A percentile compares a stretch with the other conserved stretches of the same genome.
These are phyloP conservation scores for Opisthocomus hoazin DNA, from an alignment of 2,113 vertebrate genomes.

Conservation along the genomic window DNA sequence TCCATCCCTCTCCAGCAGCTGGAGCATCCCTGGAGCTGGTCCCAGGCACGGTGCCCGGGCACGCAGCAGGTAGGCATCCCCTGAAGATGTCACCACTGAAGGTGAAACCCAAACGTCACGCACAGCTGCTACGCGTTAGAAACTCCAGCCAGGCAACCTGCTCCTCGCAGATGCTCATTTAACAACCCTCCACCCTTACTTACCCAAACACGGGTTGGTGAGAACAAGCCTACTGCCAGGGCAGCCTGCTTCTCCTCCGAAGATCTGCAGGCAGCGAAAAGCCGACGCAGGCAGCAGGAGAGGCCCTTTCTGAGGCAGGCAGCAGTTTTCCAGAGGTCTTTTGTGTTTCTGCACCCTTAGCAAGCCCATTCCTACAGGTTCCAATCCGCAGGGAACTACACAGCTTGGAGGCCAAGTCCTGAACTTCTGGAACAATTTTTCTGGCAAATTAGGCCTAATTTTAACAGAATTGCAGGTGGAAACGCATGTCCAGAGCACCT, in stretches of 20 bases:
- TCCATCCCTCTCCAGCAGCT: fast-evolving
- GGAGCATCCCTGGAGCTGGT: not conserved
- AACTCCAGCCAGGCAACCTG: not conserved
- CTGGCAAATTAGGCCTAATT: not conserved
- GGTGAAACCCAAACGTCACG: not conserved
- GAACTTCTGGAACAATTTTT: not conserved
- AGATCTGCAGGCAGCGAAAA: not conserved
- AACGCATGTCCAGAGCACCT: not conserved
- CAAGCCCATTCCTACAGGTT: not conserved
- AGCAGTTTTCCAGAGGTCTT: not conserved
- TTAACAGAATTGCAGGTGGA: not conserved
- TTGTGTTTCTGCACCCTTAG: not conserved
- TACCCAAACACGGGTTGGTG: not conserved
- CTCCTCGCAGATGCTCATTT: not conserved
- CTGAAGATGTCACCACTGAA: not conserved
- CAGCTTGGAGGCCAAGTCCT: not conserved
- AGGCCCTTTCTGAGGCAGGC: not conserved
- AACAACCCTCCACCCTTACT: not conserved
- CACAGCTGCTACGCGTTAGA: not conserved
- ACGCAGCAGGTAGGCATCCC: not conserved
- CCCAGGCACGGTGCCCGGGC: fast-evolving
- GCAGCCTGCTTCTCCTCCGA: not conserved
- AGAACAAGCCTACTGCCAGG: not conserved
- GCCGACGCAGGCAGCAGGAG: not conserved
- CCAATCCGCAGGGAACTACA: not conserved